Percentiles rank a stretch among this genome's conserved stretches.
Conservation (phyloP, 2,797 vertebrate genomes). For the Nannoperca australis region DNA sequence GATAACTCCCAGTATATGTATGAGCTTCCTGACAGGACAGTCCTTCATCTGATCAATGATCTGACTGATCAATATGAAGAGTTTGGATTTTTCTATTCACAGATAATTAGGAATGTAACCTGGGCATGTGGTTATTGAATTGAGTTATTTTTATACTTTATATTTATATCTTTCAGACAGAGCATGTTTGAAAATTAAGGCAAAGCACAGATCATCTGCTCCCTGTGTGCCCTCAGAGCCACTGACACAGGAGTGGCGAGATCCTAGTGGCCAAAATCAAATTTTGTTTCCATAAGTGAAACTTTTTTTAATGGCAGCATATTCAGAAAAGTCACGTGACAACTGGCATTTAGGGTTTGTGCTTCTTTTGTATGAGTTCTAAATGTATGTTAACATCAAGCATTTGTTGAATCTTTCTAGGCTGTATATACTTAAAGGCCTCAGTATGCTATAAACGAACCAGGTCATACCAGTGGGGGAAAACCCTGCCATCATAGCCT, state of each 20-base stretch:
- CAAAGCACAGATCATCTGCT: neutral
- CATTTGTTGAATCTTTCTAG: neutral
- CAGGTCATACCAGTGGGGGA: neutral
- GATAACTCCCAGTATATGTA: conserved; percentile 40
- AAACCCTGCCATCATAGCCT: neutral
- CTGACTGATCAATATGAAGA: conserved; percentile 27
- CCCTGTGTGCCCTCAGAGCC: neutral
- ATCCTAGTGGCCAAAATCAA: neutral
- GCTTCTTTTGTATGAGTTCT: conserved; percentile 6
- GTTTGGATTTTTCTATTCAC: conserved; percentile 13
- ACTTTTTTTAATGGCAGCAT: neutral
- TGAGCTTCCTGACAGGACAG: conserved; percentile 28
- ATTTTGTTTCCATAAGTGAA: neutral
- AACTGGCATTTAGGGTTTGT: neutral
- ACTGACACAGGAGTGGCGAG: conserved; percentile 10
- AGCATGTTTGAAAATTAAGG: neutral
- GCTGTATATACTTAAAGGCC: neutral
- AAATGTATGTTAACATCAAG: neutral
- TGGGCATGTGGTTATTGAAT: neutral
- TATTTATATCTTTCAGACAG: neutral
- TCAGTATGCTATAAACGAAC: neutral
- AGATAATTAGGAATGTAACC: neutral
- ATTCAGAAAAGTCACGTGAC: neutral
- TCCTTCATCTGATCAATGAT: conserved; percentile 26
- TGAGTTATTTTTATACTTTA: neutral